Conservation (phyloP, 2,888 invertebrate species). For the Globia sparganii region DNA sequence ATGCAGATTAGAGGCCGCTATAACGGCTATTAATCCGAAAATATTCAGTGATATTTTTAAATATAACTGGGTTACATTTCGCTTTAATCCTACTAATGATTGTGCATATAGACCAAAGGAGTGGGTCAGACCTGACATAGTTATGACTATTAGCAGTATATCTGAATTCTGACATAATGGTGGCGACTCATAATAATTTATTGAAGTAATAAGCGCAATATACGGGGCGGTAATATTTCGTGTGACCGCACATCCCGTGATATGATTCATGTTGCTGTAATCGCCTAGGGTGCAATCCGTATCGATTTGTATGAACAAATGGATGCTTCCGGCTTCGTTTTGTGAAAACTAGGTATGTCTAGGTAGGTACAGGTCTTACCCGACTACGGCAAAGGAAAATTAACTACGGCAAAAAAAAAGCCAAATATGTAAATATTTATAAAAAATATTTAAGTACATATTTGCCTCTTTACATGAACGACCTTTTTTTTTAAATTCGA, state of each 20-base stretch:
- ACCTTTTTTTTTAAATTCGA: no score
- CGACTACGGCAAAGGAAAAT: neutral
- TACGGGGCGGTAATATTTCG: slow-evolving; percentile 17
- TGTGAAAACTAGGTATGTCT: neutral
- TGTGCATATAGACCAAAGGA: neutral
- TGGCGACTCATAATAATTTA: neutral
- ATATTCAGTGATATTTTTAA: slow-evolving; percentile 7
- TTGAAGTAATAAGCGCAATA: slow-evolving; percentile 3
- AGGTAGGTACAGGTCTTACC: neutral
- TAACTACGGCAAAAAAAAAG: no score
- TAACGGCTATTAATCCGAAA: slow-evolving; percentile 3
- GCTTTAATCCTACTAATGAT: neutral
- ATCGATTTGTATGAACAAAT: slow-evolving; percentile 57
- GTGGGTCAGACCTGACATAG: slow-evolving; percentile 12
- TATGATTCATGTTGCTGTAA: slow-evolving; percentile 30
- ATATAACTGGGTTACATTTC: slow-evolving; percentile 10
- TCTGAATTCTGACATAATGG: slow-evolving; percentile 6
- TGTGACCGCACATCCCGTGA: slow-evolving; percentile 47
- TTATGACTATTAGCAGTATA: slow-evolving; percentile 10
- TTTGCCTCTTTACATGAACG: no score
- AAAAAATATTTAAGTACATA: no score
- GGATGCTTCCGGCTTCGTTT: slow-evolving; percentile 24
- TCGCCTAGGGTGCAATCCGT: slow-evolving; percentile 53
- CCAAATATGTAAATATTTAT: no score
- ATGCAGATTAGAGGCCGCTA: no score